Evolutionary conservation across 2,113 vertebrate species (phyloP), one percentile per base, ranked within the genome.

Genomic region (Clarias macrocephalus): DNA sequence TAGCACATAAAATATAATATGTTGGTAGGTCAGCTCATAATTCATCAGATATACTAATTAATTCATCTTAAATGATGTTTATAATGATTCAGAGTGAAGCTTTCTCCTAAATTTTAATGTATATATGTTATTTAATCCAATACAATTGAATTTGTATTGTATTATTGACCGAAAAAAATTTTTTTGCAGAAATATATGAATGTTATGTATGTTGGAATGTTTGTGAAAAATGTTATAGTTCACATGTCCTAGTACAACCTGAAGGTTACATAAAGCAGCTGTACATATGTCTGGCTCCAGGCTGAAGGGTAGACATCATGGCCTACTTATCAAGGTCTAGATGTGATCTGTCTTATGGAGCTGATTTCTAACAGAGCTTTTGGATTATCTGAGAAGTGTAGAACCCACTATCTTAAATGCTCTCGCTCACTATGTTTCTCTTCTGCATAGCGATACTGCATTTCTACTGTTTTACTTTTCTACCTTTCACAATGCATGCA

Each of bases 381-480:
- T 76, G 82, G 83, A 86, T 56, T 72, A 88, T 90, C 89, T 87
- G 82, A 92, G 89, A 83, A 92, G 81, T 59, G 28, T 56, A 84
- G 77, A 86, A 30, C 16, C 70, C 12, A 56, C 65, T 80, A 54
- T 59, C 65, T 72, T 56, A 5, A 33, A 16, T 72, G 75, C 37
- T 86, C 83, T 86, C 28, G 28, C 25, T 80, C 56, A 37, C n/a
- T 87, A 62, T 86, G 33, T 84, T 77, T 84, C 37, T 77, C 28
- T 84, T 52, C 18, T 65, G 6, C 37, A 79, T 33, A 56, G 13
- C 72, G 28, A 87, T 57, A 63, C 8, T 72, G 59, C 23, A 52
- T 59, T 80, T 60, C 19, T 87, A 83, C n/a, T 37, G 19, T 85
- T 81, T 42, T 86, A 56, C 19, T 52, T 13, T 72, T 79, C 15